Conservation (phyloP, 1,140 invertebrate species). For the Lanistes nyassanus region DNA sequence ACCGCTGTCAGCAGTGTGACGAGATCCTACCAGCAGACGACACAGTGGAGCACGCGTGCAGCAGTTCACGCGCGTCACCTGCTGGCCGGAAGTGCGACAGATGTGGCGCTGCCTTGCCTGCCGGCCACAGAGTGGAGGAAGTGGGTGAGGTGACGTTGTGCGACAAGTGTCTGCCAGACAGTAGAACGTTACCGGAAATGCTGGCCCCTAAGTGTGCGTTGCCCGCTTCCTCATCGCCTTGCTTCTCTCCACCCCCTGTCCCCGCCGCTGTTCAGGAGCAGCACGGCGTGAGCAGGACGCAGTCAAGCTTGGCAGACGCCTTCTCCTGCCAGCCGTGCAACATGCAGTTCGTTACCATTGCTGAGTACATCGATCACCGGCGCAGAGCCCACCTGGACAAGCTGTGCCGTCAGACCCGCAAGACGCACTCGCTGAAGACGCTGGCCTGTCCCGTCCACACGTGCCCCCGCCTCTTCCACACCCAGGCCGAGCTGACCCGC, state of each 20-base stretch:
- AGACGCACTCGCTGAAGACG: slow-evolving; percentile 17
- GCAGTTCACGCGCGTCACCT: neutral
- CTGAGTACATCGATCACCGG: slow-evolving; percentile 17
- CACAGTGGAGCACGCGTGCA: slow-evolving; percentile 24
- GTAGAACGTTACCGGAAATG: neutral
- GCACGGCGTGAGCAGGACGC: neutral
- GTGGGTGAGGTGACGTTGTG: neutral
- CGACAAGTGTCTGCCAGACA: slow-evolving; percentile 6
- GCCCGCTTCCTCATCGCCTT: too few species aligned
- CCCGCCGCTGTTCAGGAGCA: neutral
- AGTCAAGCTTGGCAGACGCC: neutral
- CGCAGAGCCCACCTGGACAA: slow-evolving; percentile 18
- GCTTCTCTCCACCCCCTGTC: neutral
- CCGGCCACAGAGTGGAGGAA: neutral
- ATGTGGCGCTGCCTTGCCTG: neutral
- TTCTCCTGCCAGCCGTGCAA: slow-evolving; percentile 17
- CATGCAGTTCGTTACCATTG: slow-evolving; percentile 19
- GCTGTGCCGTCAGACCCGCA: slow-evolving; percentile 15
- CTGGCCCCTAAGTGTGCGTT: too few species aligned
- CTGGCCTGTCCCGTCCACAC: slow-evolving; percentile 21
- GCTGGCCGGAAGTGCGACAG: neutral
- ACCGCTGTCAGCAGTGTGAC: slow-evolving; percentile 54
- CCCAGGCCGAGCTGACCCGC: slow-evolving; percentile 30
- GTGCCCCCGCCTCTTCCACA: slow-evolving; percentile 37
- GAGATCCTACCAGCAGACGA: slow-evolving; percentile 50